Evolutionary conservation across 2,113 vertebrate species (phyloP).

Genomic region (Australoheros scitulus): DNA sequence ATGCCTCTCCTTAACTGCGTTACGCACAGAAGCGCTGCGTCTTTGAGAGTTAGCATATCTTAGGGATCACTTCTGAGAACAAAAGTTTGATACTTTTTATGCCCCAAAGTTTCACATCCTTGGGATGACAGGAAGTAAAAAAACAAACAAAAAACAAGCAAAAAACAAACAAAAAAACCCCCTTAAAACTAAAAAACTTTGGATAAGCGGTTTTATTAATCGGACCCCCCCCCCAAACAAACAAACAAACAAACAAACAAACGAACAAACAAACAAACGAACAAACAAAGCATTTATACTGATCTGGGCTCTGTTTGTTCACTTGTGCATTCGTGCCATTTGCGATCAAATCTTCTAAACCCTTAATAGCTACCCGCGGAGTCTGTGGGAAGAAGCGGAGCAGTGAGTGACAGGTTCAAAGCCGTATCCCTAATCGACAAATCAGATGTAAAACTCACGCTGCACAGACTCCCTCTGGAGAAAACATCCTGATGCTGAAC

Average conservation of each 20-base stretch:
- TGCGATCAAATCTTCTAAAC: not conserved
- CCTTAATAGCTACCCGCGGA: not conserved
- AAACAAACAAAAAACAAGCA: no score
- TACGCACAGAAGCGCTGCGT: constrained; percentile 39
- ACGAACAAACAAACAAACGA: no score
- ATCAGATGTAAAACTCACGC: not conserved
- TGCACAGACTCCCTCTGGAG: not conserved
- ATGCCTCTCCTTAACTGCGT: constrained; percentile 62
- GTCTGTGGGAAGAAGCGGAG: not conserved
- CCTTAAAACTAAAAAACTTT: not conserved
- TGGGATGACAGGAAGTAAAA: not conserved
- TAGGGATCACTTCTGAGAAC: not conserved
- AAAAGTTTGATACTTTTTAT: constrained; percentile 3
- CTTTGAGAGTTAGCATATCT: constrained; percentile 31
- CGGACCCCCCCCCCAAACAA: not conserved
- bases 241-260: no score
- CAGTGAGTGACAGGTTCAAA: constrained; percentile 4
- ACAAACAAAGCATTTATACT: not conserved
- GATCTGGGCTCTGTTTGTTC: not conserved
- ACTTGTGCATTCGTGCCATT: not conserved
- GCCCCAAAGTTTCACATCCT: not conserved
- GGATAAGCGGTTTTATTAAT: not conserved
- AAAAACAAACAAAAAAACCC: no score
- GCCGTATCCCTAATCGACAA: not conserved
- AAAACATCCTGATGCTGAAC: not conserved